These are phyloP conservation scores for Corythornis madagascariensis DNA, from an alignment of 2,113 vertebrate species.

Conservation along the genomic window DNA sequence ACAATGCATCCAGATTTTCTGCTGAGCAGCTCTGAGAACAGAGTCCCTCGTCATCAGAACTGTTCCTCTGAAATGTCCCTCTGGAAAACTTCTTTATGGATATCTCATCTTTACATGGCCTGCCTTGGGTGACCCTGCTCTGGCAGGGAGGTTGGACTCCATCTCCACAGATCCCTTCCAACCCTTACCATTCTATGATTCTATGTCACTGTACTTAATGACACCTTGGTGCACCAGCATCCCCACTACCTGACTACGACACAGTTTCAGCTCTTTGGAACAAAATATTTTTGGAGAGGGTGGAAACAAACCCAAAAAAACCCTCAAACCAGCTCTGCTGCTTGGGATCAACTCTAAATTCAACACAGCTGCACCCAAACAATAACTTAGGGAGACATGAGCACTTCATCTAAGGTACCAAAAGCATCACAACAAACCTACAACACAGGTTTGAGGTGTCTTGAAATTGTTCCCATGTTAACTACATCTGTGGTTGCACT, in stretches of 20 bases:
- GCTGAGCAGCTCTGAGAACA: not conserved
- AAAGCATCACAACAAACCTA: not conserved
- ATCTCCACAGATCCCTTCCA: too few relatives aligned
- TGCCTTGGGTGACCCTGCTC: too few relatives aligned
- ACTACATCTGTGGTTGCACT: not conserved
- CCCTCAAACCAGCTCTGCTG: not conserved
- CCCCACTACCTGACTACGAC: not conserved
- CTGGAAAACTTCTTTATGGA: not conserved
- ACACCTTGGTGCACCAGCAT: not conserved
- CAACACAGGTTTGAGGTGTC: not conserved
- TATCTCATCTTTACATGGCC: too few relatives aligned
- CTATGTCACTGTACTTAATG: not conserved
- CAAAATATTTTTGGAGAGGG: not conserved
- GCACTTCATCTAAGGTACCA: not conserved
- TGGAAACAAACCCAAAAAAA: not conserved
- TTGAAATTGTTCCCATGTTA: not conserved
- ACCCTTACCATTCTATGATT: not conserved
- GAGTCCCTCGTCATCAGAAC: not conserved
- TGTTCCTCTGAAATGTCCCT: not conserved
- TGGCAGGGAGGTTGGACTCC: too few relatives aligned
- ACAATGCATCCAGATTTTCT: constrained; percentile 19
- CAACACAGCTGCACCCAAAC: not conserved
- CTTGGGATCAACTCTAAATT: not conserved
- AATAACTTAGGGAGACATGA: not conserved
- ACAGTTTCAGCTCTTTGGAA: not conserved